Conservation (phyloP, 2,113 vertebrate species). For the Protobothrops mucrosquamatus region DNA sequence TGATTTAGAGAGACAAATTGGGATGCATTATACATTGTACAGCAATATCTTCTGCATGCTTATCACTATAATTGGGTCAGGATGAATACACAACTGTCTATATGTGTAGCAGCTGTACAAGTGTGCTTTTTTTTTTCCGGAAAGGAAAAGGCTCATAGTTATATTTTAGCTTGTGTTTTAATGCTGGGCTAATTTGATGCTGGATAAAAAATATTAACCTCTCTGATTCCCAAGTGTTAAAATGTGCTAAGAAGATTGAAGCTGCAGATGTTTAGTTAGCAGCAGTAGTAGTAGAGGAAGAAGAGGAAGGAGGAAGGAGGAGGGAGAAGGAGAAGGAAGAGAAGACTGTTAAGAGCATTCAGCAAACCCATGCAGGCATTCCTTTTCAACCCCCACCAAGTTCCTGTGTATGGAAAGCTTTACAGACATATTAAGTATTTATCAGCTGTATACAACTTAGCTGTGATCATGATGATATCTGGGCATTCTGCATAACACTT, state of each 20-base stretch:
- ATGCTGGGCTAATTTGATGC: neutral
- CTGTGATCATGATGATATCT: neutral
- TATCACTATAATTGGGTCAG: neutral
- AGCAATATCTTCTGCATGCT: neutral
- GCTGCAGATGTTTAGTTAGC: too few species aligned
- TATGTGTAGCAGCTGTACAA: neutral
- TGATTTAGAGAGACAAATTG: neutral
- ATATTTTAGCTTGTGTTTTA: neutral
- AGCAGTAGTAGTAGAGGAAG: neutral
- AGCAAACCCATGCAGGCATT: neutral
- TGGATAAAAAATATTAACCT: neutral
- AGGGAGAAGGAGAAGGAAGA: neutral
- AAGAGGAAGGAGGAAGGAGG: neutral
- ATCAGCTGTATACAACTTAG: neutral
- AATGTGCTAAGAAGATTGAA: neutral
- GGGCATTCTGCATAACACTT: neutral
- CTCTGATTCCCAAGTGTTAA: neutral
- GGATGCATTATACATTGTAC: neutral
- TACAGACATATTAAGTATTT: neutral
- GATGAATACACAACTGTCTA: neutral
- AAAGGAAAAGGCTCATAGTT: neutral
- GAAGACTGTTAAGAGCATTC: neutral
- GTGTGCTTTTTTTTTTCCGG: neutral
- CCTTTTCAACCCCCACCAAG: neutral
- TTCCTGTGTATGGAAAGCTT: neutral